phyloP scores from a whole-genome alignment of 2,888 invertebrate species.

The Philopedon plagiatum region DNA sequence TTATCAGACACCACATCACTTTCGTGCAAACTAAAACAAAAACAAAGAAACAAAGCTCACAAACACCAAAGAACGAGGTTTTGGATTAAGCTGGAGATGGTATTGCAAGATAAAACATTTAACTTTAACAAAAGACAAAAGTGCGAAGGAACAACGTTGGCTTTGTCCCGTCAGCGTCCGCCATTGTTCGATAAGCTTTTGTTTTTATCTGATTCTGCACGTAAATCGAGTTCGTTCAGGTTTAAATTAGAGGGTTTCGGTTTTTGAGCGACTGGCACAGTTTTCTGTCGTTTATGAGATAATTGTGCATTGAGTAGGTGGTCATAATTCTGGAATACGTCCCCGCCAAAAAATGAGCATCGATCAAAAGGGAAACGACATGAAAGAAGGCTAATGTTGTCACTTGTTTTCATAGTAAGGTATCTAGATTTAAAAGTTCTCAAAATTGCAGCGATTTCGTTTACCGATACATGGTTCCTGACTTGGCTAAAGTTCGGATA shows the following conservation, averaged over 20 bases:
- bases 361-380: too few relatives aligned
- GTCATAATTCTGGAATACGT: too few relatives aligned
- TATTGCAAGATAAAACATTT: conserved; percentile 34
- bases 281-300: background rate
- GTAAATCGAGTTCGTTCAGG: conserved; percentile 35
- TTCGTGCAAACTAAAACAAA: background rate
- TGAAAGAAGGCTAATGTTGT: too few relatives aligned
- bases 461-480: too few relatives aligned
- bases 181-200: conserved; percentile 46
- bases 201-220: conserved; percentile 45
- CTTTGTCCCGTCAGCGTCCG: conserved; percentile 44
- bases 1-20: too few relatives aligned
- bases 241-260: conserved; percentile 31
- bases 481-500: too few relatives aligned
- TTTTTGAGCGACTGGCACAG: background rate
- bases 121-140: conserved; percentile 42
- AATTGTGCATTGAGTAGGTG: background rate
- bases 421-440: too few relatives aligned
- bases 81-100: conserved; percentile 27
- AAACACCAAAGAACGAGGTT: conserved; percentile 18
- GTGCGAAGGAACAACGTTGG: conserved; percentile 44
- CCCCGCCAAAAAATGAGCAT: too few relatives aligned
- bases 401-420: too few relatives aligned
- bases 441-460: too few relatives aligned
- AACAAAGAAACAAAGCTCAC: background rate